Evolutionary conservation across 2,113 vertebrate genomes (phyloP), one percentile per base, ranked within the genome.

Genomic region (Chascanopsetta lugubris): DNA sequence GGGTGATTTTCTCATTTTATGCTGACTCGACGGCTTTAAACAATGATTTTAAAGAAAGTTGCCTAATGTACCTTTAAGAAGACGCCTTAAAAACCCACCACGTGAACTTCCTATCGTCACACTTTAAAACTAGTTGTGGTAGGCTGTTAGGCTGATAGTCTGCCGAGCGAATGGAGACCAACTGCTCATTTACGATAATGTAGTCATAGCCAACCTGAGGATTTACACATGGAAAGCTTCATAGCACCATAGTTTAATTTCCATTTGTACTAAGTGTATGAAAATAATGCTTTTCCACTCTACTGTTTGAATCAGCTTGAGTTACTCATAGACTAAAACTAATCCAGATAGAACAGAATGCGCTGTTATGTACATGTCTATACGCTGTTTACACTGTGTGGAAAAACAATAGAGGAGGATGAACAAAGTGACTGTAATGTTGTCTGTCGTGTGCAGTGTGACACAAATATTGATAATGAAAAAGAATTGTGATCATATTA

Each of bases 211-310:
- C 13, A 22, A 11, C n/a, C 15, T 12, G 0, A 30, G 30, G 3
- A 34, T 61, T 53, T 73, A 13, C 29, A 46, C 20, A 50, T 47
- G 6, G 10, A 47, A 24, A 51, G 10, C 10, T 34, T 51, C 26
- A 18, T 9, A 43, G 45, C 27, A 45, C 3, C 47, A 62, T 3
- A 4, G 6, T 48, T 38, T 24, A 0, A 25, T 15, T 29, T 40
- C 10, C 13, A 18, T 36, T 42, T 34, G 36, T 8, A 36, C 12
- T 46, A n/a, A 30, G 26, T 29, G 8, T 18, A 38, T 58, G 21
- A 17, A 49, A 27, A 18, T 26, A 26, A n/a, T 8, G 17, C 6
- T n/a, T 2, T 5, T 17, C 1, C 2, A 56, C 63, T 26, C 8
- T 25, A 7, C 13, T 36, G 21, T 30, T 26, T n/a, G n/a, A 27